phyloP scores from a whole-genome alignment of 1,140 invertebrate genomes.

The Aphidius ervi region DNA sequence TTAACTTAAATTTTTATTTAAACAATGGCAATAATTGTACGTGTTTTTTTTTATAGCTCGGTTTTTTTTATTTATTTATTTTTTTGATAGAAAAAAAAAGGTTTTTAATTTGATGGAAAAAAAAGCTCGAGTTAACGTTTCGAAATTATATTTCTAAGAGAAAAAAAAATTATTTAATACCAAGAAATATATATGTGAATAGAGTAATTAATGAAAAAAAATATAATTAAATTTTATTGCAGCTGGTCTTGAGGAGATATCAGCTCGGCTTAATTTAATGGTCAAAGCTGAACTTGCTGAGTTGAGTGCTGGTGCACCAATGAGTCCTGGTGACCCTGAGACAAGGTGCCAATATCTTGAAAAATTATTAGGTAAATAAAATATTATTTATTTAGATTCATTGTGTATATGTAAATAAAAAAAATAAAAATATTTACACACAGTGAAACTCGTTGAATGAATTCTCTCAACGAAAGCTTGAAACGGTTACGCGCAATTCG shows the following conservation, averaged over 20 bases:
- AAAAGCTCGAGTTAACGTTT: too few relatives aligned
- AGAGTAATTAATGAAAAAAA: background rate
- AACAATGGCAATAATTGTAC: too few relatives aligned
- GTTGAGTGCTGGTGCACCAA: constrained; percentile 35
- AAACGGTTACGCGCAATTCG: constrained; percentile 24
- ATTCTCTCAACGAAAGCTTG: constrained; percentile 12
- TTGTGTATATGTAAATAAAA: too few relatives aligned
- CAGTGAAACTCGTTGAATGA: constrained; percentile 15
- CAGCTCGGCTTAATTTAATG: constrained; percentile 44
- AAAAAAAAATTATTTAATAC: background rate
- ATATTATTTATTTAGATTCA: background rate
- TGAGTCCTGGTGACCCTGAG: constrained; percentile 40
- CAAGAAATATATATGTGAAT: background rate
- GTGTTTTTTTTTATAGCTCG: too few relatives aligned
- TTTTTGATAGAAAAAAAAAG: too few relatives aligned
- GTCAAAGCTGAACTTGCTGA: constrained; percentile 44
- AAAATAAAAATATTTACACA: constrained; percentile 1
- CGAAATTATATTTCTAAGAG: too few relatives aligned
- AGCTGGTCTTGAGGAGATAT: constrained; percentile 46
- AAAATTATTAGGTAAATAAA: constrained; percentile 38
- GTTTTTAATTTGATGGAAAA: too few relatives aligned
- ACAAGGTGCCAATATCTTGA: constrained; percentile 44
- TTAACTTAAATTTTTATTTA: too few relatives aligned
- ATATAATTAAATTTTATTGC: constrained; percentile 17
- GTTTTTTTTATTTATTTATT: too few relatives aligned